phyloP scores from a whole-genome alignment of 1,140 invertebrate species.

The Fragariocoptes setiger region DNA sequence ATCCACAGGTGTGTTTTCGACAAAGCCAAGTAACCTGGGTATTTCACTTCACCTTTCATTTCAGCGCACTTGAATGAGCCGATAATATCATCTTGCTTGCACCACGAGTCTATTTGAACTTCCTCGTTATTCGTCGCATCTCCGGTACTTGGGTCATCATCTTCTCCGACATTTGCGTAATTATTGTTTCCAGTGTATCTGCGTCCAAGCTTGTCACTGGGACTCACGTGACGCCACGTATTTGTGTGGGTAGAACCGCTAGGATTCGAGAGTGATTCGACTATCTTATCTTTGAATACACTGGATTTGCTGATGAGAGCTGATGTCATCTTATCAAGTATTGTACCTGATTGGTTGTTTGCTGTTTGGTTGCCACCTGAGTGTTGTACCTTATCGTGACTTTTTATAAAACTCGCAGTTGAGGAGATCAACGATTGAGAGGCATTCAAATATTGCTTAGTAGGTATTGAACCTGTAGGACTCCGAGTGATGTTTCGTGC shows the following conservation, averaged over 20 bases:
- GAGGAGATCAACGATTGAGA: neutral
- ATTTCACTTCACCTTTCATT: conserved; percentile 52
- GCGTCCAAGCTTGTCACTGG: conserved; percentile 43
- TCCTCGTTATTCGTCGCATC: conserved; percentile 21
- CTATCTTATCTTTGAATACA: conserved; percentile 63
- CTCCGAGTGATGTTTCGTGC: neutral
- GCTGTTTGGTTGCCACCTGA: neutral
- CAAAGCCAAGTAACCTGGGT: conserved; percentile 54
- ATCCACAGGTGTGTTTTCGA: conserved; percentile 58
- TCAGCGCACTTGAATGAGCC: conserved; percentile 64
- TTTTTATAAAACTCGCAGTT: neutral
- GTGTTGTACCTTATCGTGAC: neutral
- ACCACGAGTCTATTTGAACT: conserved; percentile 33
- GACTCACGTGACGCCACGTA: conserved; percentile 35
- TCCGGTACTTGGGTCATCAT: conserved; percentile 10
- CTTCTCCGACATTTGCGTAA: conserved; percentile 23
- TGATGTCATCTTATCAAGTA: conserved; percentile 11
- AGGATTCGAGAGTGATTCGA: conserved; percentile 72
- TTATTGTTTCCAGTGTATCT: conserved; percentile 57
- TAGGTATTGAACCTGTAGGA: neutral
- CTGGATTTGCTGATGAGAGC: conserved; percentile 61
- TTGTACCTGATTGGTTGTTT: conserved; percentile 1
- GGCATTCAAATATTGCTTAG: neutral
- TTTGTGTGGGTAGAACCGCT: conserved; percentile 10
- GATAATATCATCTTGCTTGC: conserved; percentile 49